Conservation (phyloP, 2,888 invertebrate genomes). For the Gibbula magus region DNA sequence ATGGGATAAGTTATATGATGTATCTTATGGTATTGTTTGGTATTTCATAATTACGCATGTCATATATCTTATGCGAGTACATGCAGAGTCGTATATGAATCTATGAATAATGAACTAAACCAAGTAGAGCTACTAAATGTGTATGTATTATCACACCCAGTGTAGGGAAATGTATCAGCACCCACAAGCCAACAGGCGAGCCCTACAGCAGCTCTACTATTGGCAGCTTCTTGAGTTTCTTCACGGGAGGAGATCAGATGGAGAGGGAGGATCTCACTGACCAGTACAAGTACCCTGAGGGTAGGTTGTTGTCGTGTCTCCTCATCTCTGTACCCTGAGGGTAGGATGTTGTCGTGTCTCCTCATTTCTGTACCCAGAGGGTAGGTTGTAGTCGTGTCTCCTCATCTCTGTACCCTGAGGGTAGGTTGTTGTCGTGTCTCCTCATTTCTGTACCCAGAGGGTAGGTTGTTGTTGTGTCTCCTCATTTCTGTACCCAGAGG, state of each 20-base stretch:
- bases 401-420: too few relatives aligned
- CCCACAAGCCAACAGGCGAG: conserved; percentile 30
- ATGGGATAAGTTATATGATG: too few relatives aligned
- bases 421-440: too few relatives aligned
- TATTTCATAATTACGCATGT: too few relatives aligned
- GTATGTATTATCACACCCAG: too few relatives aligned
- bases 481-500: too few relatives aligned
- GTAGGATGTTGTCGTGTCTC: not conserved
- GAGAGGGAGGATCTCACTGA: conserved; percentile 39
- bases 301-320: conserved; percentile 6
- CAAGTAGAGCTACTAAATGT: not conserved
- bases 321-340: not conserved
- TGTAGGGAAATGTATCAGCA: conserved; percentile 36
- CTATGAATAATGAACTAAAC: too few relatives aligned
- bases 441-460: too few relatives aligned
- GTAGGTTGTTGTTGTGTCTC: too few relatives aligned
- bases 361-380: not conserved
- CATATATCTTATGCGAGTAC: not conserved
- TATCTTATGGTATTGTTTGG: too few relatives aligned
- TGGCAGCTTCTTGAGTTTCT: not conserved
- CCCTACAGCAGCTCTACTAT: not conserved
- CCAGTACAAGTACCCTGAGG: conserved; percentile 42
- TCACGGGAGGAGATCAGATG: not conserved
- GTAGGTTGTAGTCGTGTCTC: too few relatives aligned
- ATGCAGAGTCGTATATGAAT: not conserved